A percentile compares a stretch with the other conserved stretches of the same genome.
Conservation (phyloP, 2,113 vertebrate genomes). For the Isichthys henryi region DNA sequence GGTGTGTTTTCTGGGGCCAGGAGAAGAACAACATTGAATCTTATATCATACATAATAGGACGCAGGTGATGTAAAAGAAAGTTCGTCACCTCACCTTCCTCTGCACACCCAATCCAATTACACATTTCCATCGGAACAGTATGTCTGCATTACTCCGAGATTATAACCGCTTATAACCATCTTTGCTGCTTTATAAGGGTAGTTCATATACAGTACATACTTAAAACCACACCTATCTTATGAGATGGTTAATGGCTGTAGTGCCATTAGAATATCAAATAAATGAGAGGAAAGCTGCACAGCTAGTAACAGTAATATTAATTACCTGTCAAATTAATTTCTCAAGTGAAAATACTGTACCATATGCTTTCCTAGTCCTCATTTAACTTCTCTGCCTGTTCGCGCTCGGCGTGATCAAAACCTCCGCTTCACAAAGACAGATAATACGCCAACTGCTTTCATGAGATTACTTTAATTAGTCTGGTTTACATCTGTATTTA, state of each 20-base stretch:
- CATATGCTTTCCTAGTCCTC: conserved; percentile 7
- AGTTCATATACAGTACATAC: not conserved
- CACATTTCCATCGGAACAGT: not conserved
- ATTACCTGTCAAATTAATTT: conserved; percentile 21
- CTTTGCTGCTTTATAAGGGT: not conserved
- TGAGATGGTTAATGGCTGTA: not conserved
- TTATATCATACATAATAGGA: not conserved
- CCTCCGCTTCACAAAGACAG: not conserved
- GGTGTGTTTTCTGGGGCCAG: not conserved
- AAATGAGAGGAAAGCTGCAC: not conserved
- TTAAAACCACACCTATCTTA: not conserved
- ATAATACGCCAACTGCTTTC: not conserved
- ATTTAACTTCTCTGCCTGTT: not conserved
- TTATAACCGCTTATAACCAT: not conserved
- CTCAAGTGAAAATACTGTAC: not conserved
- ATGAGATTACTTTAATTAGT: not conserved
- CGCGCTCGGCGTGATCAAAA: not conserved
- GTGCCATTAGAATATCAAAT: conserved; percentile 15
- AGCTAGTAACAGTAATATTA: conserved; percentile 12
- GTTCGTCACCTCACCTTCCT: not conserved
- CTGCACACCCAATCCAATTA: not conserved
- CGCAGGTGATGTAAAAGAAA: not conserved
- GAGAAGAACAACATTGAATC: not conserved
- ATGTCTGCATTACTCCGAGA: not conserved
- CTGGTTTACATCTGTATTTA: not conserved